Conservation (phyloP, 37 sponge, comb jelly and placozoan genomes). For the Axinella damicornis region DNA sequence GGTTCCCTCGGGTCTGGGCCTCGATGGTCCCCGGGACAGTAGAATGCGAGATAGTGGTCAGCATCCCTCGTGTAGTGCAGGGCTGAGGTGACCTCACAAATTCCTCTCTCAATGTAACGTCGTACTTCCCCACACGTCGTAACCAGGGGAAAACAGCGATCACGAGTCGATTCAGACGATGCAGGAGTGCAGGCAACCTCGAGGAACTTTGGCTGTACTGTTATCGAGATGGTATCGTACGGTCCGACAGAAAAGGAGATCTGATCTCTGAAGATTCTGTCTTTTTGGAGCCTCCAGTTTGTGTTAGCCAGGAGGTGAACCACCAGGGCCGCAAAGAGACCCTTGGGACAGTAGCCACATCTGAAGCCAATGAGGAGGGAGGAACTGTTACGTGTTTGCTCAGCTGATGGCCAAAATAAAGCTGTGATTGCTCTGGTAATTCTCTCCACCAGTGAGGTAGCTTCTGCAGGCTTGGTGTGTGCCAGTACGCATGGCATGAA, state of each 20-base stretch:
- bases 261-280: not conserved
- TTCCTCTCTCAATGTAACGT: not conserved
- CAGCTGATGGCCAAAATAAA: no score
- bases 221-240: not conserved
- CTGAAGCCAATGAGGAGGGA: not conserved
- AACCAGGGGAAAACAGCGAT: not conserved
- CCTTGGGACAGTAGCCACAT: conserved; percentile 15
- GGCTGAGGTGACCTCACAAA: not conserved
- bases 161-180: no score
- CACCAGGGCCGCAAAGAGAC: conserved; percentile 4
- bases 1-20: not conserved
- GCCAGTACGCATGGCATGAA: conserved; percentile 5
- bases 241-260: not conserved
- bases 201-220: not conserved
- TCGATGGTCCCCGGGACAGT: not conserved
- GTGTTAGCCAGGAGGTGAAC: not conserved
- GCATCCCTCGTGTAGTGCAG: not conserved
- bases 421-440: not conserved
- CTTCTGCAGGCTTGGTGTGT: not conserved
- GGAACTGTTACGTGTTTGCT: not conserved
- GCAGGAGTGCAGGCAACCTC: not conserved
- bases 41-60: not conserved
- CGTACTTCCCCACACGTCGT: not conserved
- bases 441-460: not conserved
- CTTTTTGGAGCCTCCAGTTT: not conserved